phyloP scores from a whole-genome alignment of 2,797 vertebrate genomes.

The Neosilurus mollespiculum region DNA sequence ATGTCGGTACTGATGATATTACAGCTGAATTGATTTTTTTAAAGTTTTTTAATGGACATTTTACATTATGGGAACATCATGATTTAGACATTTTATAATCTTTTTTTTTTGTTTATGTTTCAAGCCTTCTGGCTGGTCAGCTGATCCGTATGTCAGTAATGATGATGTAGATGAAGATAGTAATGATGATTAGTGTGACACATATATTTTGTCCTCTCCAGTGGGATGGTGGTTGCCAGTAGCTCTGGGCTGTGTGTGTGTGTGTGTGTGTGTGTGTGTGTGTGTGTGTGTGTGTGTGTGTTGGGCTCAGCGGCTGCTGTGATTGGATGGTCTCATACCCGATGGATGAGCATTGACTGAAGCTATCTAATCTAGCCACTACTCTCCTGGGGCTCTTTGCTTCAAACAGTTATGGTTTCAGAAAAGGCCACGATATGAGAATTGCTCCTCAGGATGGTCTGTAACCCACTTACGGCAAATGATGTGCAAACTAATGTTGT shows the following conservation, averaged over 20 bases:
- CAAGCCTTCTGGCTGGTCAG: slow-evolving; percentile 18
- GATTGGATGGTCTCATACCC: slow-evolving; percentile 27
- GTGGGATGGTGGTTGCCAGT: slow-evolving; percentile 52
- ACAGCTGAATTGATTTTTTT: not conserved
- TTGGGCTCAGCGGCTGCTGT: not conserved
- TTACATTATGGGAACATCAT: slow-evolving; percentile 10
- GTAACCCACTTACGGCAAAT: not conserved
- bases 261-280: slow-evolving; percentile 5
- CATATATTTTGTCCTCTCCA: slow-evolving; percentile 54
- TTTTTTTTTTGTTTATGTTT: not conserved
- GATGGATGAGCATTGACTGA: slow-evolving; percentile 9
- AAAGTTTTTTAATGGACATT: not conserved
- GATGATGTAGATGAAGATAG: slow-evolving; percentile 19
- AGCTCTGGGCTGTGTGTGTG: slow-evolving; percentile 18
- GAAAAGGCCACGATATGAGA: not conserved
- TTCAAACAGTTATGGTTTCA: slow-evolving; percentile 3
- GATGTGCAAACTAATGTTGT: not conserved
- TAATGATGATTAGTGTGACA: slow-evolving; percentile 25
- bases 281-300: slow-evolving; percentile 27
- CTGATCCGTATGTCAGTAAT: slow-evolving; percentile 30
- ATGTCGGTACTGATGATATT: not conserved
- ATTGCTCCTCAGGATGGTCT: not conserved
- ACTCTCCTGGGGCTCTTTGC: not conserved
- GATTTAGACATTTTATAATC: not conserved
- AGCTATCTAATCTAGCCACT: slow-evolving; percentile 11